Base-by-base conservation (phyloP, 2,888 invertebrate genomes). In the Scaptomyza caliginosa region DNA sequence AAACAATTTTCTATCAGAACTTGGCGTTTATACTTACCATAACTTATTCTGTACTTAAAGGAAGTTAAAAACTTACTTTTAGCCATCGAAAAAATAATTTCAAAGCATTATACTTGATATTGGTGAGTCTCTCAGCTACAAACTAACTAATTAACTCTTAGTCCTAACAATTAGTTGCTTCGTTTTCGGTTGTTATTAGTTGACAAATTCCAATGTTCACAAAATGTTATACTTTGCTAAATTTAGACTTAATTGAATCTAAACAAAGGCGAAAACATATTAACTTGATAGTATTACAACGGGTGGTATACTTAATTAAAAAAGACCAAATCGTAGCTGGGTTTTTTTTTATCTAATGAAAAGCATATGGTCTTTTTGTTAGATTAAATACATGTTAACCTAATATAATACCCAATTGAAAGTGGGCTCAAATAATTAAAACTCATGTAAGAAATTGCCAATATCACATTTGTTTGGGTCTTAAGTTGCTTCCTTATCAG, bases 391-490 rank as follows among this genome's bases (percentile, higher is more conserved):
- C 6, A 8, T 1, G 2, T 21, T 21, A 3, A 3, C 21, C 21
- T 4, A 21, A 21, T 8, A 16, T 16, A 16, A 16, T 34, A 1
- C 16, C 32, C 16, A 34, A 34, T 16, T 16, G 3, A 16, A 34
- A 56, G 5, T 21, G 2, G 66, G 66, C 60, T 68, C 55, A 67
- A 68, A 51, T 62, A 67, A 67, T 68, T 62, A 68, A 50, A 34
- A 28, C n/a, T 2, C 6, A 7, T 42, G 16, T 16, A 5, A 13
- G 8, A 50, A 26, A 34, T 8, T 26, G 11, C 26, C 26, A 43
- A 45, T 36, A 24, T 17, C 30, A 5, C 17, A 8, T 10, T 10
- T 42, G 30, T 24, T n/a, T 43, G 0, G 34, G 38, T n/a, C 16
- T 26, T 52, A 17, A 13, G 30, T 39, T 3, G 7, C n/a, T 28